phyloP scores from a whole-genome alignment of 2,888 invertebrate species.

The Orthonevra nobilis region DNA sequence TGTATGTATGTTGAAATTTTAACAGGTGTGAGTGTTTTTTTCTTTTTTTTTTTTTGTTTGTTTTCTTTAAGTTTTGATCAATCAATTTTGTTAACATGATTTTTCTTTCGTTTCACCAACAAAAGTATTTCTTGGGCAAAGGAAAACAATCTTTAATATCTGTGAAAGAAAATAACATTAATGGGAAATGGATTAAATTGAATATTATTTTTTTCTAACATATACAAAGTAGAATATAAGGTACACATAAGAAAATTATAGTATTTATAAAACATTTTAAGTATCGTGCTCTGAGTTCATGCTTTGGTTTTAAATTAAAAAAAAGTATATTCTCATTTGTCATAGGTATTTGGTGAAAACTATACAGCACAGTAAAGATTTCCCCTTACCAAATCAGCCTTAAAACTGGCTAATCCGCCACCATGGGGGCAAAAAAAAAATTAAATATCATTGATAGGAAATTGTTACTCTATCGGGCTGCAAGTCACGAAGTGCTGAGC shows the following conservation, averaged over 20 bases:
- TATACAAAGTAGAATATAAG: neutral
- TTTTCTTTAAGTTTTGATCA: slow-evolving; percentile 9
- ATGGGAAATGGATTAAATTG: neutral
- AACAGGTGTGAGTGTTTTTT: slow-evolving; percentile 10
- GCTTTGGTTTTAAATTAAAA: slow-evolving; percentile 10
- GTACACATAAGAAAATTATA: neutral
- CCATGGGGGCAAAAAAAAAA: too few species aligned
- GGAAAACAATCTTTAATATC: slow-evolving; percentile 68
- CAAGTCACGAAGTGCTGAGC: too few species aligned
- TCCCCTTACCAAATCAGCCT: too few species aligned
- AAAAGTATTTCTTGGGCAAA: slow-evolving; percentile 56
- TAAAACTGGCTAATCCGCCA: too few species aligned
- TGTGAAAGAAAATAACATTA: slow-evolving; percentile 25
- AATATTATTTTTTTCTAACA: neutral
- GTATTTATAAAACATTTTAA: slow-evolving; percentile 33
- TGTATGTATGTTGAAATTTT: slow-evolving; percentile 21
- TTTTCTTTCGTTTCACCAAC: too few species aligned
- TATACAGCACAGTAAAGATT: neutral
- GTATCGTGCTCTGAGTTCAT: slow-evolving; percentile 44
- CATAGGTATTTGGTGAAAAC: neutral
- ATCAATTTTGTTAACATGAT: too few species aligned
- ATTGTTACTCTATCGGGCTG: too few species aligned
- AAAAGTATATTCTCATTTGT: neutral
- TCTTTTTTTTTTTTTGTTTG: slow-evolving; percentile 10
- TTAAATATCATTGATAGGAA: too few species aligned